These are phyloP conservation scores for Sparidentex hasta DNA, from an alignment of 2,797 vertebrate species.

Conservation along the genomic window DNA sequence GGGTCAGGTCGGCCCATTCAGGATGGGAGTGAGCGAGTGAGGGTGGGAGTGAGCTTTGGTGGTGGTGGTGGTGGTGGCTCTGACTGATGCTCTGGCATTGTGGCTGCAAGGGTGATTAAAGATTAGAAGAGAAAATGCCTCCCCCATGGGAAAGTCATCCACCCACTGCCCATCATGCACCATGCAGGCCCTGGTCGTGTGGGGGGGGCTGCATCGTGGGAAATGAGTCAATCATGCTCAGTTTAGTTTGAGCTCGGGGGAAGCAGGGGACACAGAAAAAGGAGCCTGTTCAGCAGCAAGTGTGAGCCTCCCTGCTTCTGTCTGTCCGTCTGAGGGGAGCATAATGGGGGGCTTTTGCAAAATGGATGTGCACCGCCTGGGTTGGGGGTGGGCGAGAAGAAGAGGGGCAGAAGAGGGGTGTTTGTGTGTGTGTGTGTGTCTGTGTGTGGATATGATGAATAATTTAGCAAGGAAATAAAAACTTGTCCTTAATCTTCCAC, in stretches of 20 bases:
- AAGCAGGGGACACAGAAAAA: slow-evolving; percentile 49
- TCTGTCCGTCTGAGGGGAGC: slow-evolving; percentile 62
- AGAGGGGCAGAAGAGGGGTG: slow-evolving; percentile 12
- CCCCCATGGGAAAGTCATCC: slow-evolving; percentile 82
- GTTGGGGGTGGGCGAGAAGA: too few relatives aligned
- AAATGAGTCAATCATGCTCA: slow-evolving; percentile 73
- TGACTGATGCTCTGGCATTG: slow-evolving; percentile 82
- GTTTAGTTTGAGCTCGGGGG: slow-evolving; percentile 50
- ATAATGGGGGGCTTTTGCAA: slow-evolving; percentile 73
- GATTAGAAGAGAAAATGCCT: slow-evolving; percentile 71
- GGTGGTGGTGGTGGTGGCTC: slow-evolving; percentile 35
- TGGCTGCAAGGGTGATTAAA: slow-evolving; percentile 73
- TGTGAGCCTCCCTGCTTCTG: slow-evolving; percentile 65
- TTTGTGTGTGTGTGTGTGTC: too few relatives aligned
- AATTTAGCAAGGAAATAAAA: slow-evolving; percentile 74
- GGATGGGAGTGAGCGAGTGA: slow-evolving; percentile 36
- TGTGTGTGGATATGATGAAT: slow-evolving; percentile 79
- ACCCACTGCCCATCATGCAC: slow-evolving; percentile 70
- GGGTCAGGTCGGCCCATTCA: slow-evolving; percentile 77
- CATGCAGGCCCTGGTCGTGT: background rate
- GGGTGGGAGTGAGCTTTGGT: slow-evolving; percentile 15
- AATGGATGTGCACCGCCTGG: slow-evolving; percentile 57
- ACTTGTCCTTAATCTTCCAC: slow-evolving; percentile 74
- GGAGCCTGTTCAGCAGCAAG: slow-evolving; percentile 61
- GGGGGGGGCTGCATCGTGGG: slow-evolving; percentile 64